Percentiles rank a stretch among this genome's conserved stretches.
phyloP scores from a whole-genome alignment of 1,140 invertebrate species.

The Holotrichia oblita region DNA sequence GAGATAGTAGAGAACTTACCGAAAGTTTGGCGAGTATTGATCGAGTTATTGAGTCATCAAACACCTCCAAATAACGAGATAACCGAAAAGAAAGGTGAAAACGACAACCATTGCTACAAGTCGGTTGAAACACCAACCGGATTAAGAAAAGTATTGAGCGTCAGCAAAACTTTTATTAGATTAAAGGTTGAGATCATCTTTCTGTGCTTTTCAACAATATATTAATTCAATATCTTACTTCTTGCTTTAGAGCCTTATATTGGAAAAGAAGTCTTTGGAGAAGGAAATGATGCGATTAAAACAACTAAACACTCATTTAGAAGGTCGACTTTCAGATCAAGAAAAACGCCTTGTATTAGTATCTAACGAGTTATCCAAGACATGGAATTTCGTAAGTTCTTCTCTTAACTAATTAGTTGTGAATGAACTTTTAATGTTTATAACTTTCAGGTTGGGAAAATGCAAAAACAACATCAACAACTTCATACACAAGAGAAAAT shows the following conservation, averaged over 20 bases:
- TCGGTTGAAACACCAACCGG: conserved; percentile 78
- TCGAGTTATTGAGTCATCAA: conserved; percentile 82
- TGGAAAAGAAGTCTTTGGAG: conserved; percentile 85
- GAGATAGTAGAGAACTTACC: conserved; percentile 83
- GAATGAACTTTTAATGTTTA: background rate
- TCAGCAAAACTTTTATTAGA: conserved; percentile 88
- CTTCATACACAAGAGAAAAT: conserved; percentile 90
- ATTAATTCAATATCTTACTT: background rate
- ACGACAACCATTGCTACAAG: conserved; percentile 74
- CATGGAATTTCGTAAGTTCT: conserved; percentile 77
- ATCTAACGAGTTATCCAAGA: conserved; percentile 83
- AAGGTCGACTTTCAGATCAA: conserved; percentile 78
- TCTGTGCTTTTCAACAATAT: background rate
- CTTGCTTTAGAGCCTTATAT: conserved; percentile 75
- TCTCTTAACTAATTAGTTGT: background rate
- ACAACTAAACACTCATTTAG: conserved; percentile 82
- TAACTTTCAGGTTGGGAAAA: conserved; percentile 68
- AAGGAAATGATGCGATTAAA: conserved; percentile 86
- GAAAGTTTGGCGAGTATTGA: conserved; percentile 82
- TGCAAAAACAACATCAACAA: conserved; percentile 85
- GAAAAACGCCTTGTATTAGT: conserved; percentile 80
- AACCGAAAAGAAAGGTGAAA: conserved; percentile 52
- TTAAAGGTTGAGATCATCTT: conserved; percentile 69
- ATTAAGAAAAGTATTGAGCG: conserved; percentile 78
- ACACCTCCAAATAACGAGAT: conserved; percentile 54